These are phyloP conservation scores for Amiota mariae DNA, from an alignment of 2,888 invertebrate species.

Conservation along the genomic window DNA sequence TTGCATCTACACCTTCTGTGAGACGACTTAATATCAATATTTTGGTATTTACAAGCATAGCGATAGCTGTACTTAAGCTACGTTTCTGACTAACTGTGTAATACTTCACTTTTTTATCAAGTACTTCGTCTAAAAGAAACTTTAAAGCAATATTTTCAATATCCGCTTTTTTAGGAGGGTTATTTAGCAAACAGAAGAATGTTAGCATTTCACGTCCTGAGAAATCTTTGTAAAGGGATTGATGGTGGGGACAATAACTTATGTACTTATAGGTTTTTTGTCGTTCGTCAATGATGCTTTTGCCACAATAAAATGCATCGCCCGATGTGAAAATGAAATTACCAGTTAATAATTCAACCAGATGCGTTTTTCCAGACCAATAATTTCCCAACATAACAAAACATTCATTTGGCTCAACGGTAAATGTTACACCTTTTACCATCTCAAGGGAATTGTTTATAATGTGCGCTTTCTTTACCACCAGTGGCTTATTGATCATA, in stretches of 20 bases:
- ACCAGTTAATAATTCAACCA: not conserved
- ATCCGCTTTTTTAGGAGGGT: not conserved
- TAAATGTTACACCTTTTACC: not conserved
- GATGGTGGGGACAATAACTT: not conserved
- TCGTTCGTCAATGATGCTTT: not conserved
- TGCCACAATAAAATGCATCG: not conserved
- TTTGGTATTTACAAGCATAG: not conserved
- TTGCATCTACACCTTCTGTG: not conserved
- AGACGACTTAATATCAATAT: not conserved
- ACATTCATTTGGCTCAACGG: not conserved
- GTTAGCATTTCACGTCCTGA: not conserved
- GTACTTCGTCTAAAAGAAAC: not conserved
- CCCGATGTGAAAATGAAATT: not conserved
- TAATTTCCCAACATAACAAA: slow-evolving; percentile 1
- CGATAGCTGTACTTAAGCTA: slow-evolving; percentile 3
- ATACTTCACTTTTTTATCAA: not conserved
- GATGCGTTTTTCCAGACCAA: not conserved
- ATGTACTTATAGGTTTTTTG: not conserved
- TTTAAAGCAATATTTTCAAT: not conserved
- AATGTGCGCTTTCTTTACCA: not conserved
- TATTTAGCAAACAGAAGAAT: slow-evolving; percentile 8
- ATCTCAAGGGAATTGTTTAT: not conserved
- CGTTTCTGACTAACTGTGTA: slow-evolving; percentile 3
- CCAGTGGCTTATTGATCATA: not conserved
- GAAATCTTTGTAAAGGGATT: not conserved